Percentiles rank a stretch among this genome's conserved stretches.
These are phyloP conservation scores for Lasius platythorax DNA, from an alignment of 2,888 invertebrate genomes.

Conservation along the genomic window DNA sequence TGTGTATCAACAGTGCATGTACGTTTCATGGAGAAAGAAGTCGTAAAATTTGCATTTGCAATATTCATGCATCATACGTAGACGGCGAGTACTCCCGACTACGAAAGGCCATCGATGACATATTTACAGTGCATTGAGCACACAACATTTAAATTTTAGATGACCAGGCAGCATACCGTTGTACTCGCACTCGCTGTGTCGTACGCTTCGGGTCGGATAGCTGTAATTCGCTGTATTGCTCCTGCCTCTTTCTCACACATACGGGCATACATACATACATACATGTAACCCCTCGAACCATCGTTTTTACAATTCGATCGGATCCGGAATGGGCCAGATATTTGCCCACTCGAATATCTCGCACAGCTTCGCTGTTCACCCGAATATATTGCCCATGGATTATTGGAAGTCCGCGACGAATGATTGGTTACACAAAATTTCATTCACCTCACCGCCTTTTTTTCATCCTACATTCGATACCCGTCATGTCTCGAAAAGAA, in stretches of 20 bases:
- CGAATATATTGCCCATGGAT: slow-evolving; percentile 64
- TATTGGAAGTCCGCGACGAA: slow-evolving; percentile 70
- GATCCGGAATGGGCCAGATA: slow-evolving; percentile 65
- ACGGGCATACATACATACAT: background rate
- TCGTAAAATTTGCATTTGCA: slow-evolving; percentile 17
- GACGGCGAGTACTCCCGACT: slow-evolving; percentile 33
- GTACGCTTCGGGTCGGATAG: slow-evolving; percentile 75
- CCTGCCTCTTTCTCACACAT: background rate
- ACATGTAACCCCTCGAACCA: slow-evolving; percentile 49
- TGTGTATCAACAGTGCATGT: background rate
- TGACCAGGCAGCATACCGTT: slow-evolving; percentile 77
- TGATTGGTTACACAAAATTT: slow-evolving; percentile 69
- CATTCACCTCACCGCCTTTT: slow-evolving; percentile 58
- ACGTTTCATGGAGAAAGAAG: slow-evolving; percentile 27
- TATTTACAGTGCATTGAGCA: slow-evolving; percentile 76
- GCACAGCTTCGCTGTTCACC: slow-evolving; percentile 60
- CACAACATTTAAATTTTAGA: slow-evolving; percentile 82
- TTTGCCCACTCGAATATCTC: slow-evolving; percentile 67
- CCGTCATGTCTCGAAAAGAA: slow-evolving; percentile 39
- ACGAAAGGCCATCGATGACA: slow-evolving; percentile 66
- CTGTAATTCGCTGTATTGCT: slow-evolving; percentile 77
- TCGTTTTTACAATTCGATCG: slow-evolving; percentile 74
- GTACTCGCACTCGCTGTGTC: slow-evolving; percentile 69
- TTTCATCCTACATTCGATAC: slow-evolving; percentile 49
- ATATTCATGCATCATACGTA: slow-evolving; percentile 46